A percentile compares a stretch with the other conserved stretches of the same genome.
Evolutionary conservation across 2,888 invertebrate species (phyloP).

Genomic region (Odontocolon sp.): DNA sequence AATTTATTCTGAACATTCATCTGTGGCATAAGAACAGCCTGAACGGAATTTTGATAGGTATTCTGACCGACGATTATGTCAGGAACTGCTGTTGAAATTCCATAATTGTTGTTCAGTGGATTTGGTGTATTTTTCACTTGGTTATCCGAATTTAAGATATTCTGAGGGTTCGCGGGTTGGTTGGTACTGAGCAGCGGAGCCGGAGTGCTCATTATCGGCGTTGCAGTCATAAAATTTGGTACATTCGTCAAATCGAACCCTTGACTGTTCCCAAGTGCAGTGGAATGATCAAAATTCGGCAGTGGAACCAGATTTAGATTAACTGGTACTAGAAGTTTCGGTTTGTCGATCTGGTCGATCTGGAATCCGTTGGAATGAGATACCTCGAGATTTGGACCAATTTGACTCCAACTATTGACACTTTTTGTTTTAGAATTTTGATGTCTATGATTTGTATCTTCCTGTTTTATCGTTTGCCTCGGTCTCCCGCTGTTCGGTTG

Average conservation of each 20-base stretch:
- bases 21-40: slow-evolving; percentile 69
- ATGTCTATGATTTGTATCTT: slow-evolving; percentile 49
- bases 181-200: slow-evolving; percentile 68
- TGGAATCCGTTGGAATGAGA: slow-evolving; percentile 74
- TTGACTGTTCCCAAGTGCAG: slow-evolving; percentile 81
- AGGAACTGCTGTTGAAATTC: slow-evolving; percentile 68
- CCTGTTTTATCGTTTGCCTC: slow-evolving; percentile 22
- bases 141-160: slow-evolving; percentile 31
- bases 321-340: slow-evolving; percentile 74
- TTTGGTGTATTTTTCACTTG: slow-evolving; percentile 49
- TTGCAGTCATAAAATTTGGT: slow-evolving; percentile 69
- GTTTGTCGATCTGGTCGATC: slow-evolving; percentile 74
- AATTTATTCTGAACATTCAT: slow-evolving; percentile 64
- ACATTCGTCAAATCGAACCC: slow-evolving; percentile 81
- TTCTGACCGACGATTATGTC: slow-evolving; percentile 77
- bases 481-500: slow-evolving; percentile 43
- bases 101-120: slow-evolving; percentile 63
- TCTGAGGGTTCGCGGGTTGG: slow-evolving; percentile 40
- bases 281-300: slow-evolving; percentile 80
- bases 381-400: slow-evolving; percentile 73
- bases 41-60: slow-evolving; percentile 71
- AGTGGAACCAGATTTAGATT: slow-evolving; percentile 76
- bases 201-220: slow-evolving; percentile 68
- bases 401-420: slow-evolving; percentile 72
- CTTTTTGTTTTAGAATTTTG: slow-evolving; percentile 50